These are phyloP conservation scores for Ascidia mentula DNA, from an alignment of 23 tunicate genomes.

Conservation along the genomic window DNA sequence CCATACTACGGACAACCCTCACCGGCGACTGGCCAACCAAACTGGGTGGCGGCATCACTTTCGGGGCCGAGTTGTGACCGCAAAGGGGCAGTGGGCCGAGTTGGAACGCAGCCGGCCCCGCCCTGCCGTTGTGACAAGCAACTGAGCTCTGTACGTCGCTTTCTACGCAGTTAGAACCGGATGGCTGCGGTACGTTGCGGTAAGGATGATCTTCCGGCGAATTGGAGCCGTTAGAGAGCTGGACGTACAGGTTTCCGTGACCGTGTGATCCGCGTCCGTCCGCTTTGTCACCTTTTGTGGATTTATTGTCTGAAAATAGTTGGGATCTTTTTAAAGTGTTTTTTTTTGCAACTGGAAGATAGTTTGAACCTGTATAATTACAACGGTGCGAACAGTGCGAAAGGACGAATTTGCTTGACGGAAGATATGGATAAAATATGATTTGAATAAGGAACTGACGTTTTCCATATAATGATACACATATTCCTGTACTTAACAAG, in stretches of 20 bases:
- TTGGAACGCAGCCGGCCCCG: not conserved
- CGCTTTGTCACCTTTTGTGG: slow-evolving; percentile 18
- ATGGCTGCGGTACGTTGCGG: not conserved
- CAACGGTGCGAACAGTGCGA: no score
- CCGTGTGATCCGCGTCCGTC: not conserved
- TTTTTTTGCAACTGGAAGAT: no score
- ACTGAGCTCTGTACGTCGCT: not conserved
- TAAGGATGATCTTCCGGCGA: not conserved
- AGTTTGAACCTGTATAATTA: no score
- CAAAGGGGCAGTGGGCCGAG: slow-evolving; percentile 13
- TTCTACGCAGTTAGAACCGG: not conserved
- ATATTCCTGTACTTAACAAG: no score
- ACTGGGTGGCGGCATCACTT: slow-evolving; percentile 32
- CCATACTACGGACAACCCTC: no score
- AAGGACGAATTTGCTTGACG: no score
- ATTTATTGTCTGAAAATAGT: not conserved
- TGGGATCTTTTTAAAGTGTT: no score
- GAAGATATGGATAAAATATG: no score
- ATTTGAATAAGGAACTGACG: no score
- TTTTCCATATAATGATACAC: no score
- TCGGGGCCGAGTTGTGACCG: slow-evolving; percentile 38
- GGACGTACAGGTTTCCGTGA: slow-evolving; percentile 39
- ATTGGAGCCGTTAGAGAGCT: not conserved
- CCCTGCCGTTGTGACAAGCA: not conserved
- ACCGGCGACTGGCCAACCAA: slow-evolving; percentile 27